Conservation (phyloP, 2,888 invertebrate genomes). For the Plebejus argus region DNA sequence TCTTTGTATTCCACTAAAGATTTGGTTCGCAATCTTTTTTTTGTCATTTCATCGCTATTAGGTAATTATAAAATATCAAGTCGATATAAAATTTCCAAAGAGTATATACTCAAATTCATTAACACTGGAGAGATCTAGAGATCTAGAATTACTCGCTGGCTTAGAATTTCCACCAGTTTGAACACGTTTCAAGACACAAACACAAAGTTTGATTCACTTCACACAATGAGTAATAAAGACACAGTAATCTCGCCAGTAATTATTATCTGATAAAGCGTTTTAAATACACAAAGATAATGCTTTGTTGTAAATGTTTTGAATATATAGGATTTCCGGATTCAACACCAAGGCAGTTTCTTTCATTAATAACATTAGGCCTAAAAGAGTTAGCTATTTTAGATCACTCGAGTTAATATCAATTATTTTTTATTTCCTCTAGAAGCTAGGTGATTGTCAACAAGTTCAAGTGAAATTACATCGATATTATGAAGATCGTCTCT, state of each 20-base stretch:
- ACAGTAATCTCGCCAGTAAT: conserved; percentile 35
- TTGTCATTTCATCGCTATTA: neutral
- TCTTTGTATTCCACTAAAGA: conserved; percentile 11
- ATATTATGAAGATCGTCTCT: neutral
- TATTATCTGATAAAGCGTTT: conserved; percentile 42
- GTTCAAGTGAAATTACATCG: too few relatives aligned
- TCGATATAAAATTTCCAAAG: neutral
- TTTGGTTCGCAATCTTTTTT: neutral
- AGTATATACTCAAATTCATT: neutral
- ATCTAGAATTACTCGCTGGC: neutral
- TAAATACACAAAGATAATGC: conserved; percentile 30
- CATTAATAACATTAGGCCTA: neutral
- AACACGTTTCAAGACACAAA: neutral
- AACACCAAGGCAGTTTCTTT: neutral
- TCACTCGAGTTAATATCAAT: too few relatives aligned
- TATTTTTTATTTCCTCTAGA: too few relatives aligned
- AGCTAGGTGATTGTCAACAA: neutral
- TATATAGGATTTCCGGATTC: neutral
- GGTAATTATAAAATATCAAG: neutral
- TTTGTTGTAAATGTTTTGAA: conserved; percentile 23
- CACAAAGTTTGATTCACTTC: neutral
- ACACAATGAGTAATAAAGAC: neutral
- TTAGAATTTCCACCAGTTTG: neutral
- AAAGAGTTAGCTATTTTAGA: too few relatives aligned
- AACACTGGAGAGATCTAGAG: neutral